These are phyloP conservation scores for Dynastes tityus DNA, from an alignment of 2,888 invertebrate genomes.

Conservation along the genomic window DNA sequence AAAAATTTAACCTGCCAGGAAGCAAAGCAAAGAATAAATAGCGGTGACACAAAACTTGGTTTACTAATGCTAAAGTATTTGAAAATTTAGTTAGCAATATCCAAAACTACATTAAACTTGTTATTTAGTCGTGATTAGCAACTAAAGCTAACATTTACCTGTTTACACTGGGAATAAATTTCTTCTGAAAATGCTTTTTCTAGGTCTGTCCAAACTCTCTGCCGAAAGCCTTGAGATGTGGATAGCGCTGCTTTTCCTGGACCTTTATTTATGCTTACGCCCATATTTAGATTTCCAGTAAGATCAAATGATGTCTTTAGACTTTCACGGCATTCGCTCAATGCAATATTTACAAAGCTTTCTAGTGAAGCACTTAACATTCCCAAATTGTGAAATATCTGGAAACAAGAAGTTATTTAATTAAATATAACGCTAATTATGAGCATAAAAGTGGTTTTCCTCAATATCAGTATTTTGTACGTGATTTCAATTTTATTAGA, in stretches of 20 bases:
- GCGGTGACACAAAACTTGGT: too few species aligned
- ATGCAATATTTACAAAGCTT: conserved; percentile 72
- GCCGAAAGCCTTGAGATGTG: conserved; percentile 73
- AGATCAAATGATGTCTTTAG: conserved; percentile 73
- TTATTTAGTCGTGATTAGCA: not conserved
- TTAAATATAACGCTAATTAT: too few species aligned
- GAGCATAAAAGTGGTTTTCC: too few species aligned
- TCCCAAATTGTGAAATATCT: conserved; percentile 69
- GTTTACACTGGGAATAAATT: conserved; percentile 81
- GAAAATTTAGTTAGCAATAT: too few species aligned
- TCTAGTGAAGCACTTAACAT: conserved; percentile 72
- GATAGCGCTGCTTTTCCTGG: conserved; percentile 74
- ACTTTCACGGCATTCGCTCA: conserved; percentile 73
- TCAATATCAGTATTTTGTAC: too few species aligned
- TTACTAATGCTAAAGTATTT: too few species aligned
- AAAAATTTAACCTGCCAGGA: conserved; percentile 69
- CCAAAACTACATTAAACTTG: too few species aligned
- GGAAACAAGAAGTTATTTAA: conserved; percentile 52
- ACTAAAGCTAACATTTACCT: conserved; percentile 69
- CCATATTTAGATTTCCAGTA: conserved; percentile 55
- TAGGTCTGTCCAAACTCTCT: conserved; percentile 89
- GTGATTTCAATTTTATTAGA: too few species aligned
- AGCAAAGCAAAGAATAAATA: not conserved
- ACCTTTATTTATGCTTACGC: conserved; percentile 61
- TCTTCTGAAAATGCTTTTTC: conserved; percentile 88